A percentile compares a stretch with the other conserved stretches of the same genome.
Conservation (phyloP, 2,888 invertebrate genomes). For the Uropetala carovei region DNA sequence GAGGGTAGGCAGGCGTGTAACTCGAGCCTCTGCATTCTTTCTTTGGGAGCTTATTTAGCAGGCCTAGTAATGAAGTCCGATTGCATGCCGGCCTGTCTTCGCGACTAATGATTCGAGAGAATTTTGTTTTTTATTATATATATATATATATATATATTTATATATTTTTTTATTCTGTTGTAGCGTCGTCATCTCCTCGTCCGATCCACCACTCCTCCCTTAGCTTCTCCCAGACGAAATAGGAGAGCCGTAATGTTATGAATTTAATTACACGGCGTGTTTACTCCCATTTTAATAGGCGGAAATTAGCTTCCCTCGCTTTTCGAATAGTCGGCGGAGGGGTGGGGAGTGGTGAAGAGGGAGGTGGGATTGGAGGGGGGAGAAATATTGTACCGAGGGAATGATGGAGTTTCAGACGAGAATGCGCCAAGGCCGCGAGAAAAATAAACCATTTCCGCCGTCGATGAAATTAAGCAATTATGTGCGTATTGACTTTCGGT, state of each 20-base stretch:
- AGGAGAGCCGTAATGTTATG: constrained; percentile 39
- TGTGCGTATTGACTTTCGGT: too few relatives aligned
- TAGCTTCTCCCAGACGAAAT: constrained; percentile 16
- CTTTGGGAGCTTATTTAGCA: constrained; percentile 57
- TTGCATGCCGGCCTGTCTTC: constrained; percentile 50
- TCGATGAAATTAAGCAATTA: neutral
- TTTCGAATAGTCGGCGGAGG: neutral
- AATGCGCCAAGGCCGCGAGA: neutral
- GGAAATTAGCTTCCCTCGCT: constrained; percentile 56
- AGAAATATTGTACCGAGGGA: neutral
- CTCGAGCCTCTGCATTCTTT: constrained; percentile 52
- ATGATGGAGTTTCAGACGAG: neutral
- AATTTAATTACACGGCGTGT: constrained; percentile 63
- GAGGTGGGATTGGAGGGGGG: neutral
- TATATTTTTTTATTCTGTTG: neutral
- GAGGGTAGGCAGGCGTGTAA: neutral
- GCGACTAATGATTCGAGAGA: constrained; percentile 57
- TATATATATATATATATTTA: too few relatives aligned
- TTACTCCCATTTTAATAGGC: constrained; percentile 58
- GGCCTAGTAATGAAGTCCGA: constrained; percentile 53
- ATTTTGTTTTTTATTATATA: neutral
- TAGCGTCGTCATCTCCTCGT: neutral
- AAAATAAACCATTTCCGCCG: neutral
- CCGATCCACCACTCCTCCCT: neutral
- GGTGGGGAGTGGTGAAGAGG: neutral